phyloP scores from a whole-genome alignment of 2,113 vertebrate species.

The Brachyistius frenatus region DNA sequence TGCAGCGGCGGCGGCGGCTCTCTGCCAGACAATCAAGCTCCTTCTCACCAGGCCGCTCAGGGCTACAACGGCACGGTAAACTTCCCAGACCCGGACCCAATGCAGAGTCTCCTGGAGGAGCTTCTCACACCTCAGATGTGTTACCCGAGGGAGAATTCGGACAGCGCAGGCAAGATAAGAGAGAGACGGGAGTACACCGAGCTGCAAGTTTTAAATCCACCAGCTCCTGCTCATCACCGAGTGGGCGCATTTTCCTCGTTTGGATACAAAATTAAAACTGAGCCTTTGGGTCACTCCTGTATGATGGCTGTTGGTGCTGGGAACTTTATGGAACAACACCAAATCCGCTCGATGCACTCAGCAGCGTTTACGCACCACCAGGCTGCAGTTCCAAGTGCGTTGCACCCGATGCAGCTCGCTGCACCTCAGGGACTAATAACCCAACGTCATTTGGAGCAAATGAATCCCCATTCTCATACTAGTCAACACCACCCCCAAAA shows the following conservation, averaged over 20 bases:
- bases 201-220: constrained; percentile 77
- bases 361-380: constrained; percentile 76
- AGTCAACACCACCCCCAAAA: constrained; percentile 56
- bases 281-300: constrained; percentile 86
- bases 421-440: constrained; percentile 63
- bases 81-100: constrained; percentile 77
- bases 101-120: constrained; percentile 90
- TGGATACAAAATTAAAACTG: constrained; percentile 90
- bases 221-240: constrained; percentile 50
- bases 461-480: constrained; percentile 66
- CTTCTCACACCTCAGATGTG: constrained; percentile 86
- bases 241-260: constrained; percentile 48
- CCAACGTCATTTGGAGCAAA: constrained; percentile 80
- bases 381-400: not conserved
- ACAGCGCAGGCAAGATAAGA: constrained; percentile 63
- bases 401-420: constrained; percentile 71
- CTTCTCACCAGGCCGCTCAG: constrained; percentile 72
- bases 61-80: constrained; percentile 45
- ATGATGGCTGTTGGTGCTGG: constrained; percentile 81
- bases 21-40: constrained; percentile 82
- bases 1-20: constrained; percentile 82
- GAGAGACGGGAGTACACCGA: constrained; percentile 87
- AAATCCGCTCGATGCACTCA: constrained; percentile 61
- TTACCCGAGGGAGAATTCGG: constrained; percentile 74
- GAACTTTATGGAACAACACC: constrained; percentile 81